Evolutionary conservation across 2,113 vertebrate species (phyloP), one percentile per base, ranked within the genome.

Genomic region (Erythrolamprus reginae): DNA sequence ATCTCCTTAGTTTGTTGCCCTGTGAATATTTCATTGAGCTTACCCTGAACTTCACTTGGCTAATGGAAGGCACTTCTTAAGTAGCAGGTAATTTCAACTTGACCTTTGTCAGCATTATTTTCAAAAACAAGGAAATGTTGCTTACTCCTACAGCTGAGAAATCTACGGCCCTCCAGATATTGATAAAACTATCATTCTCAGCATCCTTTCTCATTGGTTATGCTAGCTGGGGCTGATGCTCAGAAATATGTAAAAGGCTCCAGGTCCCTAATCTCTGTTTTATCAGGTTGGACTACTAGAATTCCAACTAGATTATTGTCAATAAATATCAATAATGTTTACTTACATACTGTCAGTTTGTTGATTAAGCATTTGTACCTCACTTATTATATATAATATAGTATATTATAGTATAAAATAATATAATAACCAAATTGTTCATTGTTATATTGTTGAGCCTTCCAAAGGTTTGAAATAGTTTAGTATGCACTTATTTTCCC

Each of bases 81-180:
- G 38, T 0, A 0, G 61, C 33, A 19, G 23, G 84, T 0, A 0
- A 56, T 50, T 88, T 13, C 23, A 0, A 0, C 82, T 24, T 0
- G 50, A 38, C 17, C 5, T 89, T 45, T 28, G 45, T 86, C 52
- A 61, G n/a, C 9, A 21, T 5, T 33, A 84, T 82, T 89, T 53
- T 87, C 1, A 0, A 1, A 89, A 53, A 33, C 84, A 42, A 15
- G 1, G 33, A 55, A 28, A 38, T 3, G 15, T 77, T 93, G 45
- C 42, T 90, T 0, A 1, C 5, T 82, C 89, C 77, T 26, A 38
- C 33, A 77, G 7, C 65, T 19, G 33, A 33, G 65, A 77, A 77
- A 38, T 38, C 6, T 38, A 38, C 1, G 6, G n/a, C 1, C 33
- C 70, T 77, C 7, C 17, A 77, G 70, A 42, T 42, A 38, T 38